phyloP scores from a whole-genome alignment of 2,797 vertebrate genomes.

The Myotis vivesi region DNA sequence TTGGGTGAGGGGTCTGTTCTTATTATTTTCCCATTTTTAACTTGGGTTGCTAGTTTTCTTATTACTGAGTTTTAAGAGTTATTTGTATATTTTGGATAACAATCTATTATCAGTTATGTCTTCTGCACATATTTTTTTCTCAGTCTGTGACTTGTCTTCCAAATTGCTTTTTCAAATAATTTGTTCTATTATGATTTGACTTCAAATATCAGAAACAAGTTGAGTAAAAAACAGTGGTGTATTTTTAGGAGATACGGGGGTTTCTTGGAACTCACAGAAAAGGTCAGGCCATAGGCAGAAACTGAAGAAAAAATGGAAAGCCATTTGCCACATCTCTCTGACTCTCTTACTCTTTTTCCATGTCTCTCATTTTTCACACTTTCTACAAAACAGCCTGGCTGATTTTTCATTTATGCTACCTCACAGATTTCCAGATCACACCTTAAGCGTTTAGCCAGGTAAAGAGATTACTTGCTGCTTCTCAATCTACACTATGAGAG shows the following conservation, averaged over 20 bases:
- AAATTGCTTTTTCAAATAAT: background rate
- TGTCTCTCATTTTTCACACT: background rate
- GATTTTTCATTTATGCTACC: background rate
- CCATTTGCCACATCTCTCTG: background rate
- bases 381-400: background rate
- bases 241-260: background rate
- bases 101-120: background rate
- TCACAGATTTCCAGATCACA: background rate
- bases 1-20: background rate
- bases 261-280: background rate
- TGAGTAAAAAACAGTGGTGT: background rate
- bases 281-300: background rate
- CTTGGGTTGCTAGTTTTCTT: background rate
- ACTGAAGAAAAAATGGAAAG: background rate
- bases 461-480: background rate
- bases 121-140: background rate
- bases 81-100: background rate
- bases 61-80: background rate
- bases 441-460: background rate
- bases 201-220: background rate
- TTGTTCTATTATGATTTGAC: background rate
- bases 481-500: background rate
- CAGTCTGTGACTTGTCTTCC: background rate
- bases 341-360: background rate
- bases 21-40: background rate